Evolutionary conservation across 2,888 invertebrate species (phyloP).

Genomic region (Drosophila tripunctata): DNA sequence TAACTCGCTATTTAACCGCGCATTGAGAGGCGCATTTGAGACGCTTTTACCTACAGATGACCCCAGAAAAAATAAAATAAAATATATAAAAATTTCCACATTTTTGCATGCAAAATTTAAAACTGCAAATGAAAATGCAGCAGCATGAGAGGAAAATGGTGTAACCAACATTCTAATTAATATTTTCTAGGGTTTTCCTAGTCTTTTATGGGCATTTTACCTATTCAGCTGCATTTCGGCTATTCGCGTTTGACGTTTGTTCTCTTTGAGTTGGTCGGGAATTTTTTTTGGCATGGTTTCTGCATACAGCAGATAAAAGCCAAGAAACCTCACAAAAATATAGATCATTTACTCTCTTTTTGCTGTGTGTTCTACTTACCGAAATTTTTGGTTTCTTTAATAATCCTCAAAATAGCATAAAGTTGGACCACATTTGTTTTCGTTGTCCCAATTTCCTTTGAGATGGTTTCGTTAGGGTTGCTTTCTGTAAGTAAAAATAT

Average conservation of each 20-base stretch:
- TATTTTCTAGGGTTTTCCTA: slow-evolving; percentile 46
- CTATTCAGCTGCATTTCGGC: slow-evolving; percentile 35
- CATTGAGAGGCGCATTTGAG: slow-evolving; percentile 29
- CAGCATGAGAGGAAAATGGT: slow-evolving; percentile 1
- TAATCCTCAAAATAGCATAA: slow-evolving; percentile 19
- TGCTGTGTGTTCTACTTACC: slow-evolving; percentile 43
- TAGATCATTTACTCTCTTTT: slow-evolving; percentile 19
- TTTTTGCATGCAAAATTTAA: slow-evolving; percentile 17
- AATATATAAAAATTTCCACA: slow-evolving; percentile 11
- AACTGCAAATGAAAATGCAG: slow-evolving; percentile 34
- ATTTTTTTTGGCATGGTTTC: slow-evolving; percentile 1
- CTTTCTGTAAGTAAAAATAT: slow-evolving; percentile 3
- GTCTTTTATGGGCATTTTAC: slow-evolving; percentile 14
- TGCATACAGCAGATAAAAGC: slow-evolving; percentile 15
- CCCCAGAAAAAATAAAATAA: slow-evolving; percentile 15
- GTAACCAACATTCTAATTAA: slow-evolving; percentile 62
- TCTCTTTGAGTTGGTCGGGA: slow-evolving; percentile 61
- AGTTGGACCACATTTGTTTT: slow-evolving; percentile 24
- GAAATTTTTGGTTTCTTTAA: slow-evolving; percentile 34
- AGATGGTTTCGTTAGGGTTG: slow-evolving; percentile 11
- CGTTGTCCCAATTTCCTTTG: slow-evolving; percentile 20
- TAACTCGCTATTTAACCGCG: slow-evolving; percentile 47
- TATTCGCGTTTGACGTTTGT: slow-evolving; percentile 28
- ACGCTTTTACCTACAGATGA: slow-evolving; percentile 9
- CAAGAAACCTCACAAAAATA: slow-evolving; percentile 11